Evolutionary conservation across 2,797 vertebrate species (phyloP), one percentile per base, ranked within the genome.

Genomic region (Acropternis orthonyx): DNA sequence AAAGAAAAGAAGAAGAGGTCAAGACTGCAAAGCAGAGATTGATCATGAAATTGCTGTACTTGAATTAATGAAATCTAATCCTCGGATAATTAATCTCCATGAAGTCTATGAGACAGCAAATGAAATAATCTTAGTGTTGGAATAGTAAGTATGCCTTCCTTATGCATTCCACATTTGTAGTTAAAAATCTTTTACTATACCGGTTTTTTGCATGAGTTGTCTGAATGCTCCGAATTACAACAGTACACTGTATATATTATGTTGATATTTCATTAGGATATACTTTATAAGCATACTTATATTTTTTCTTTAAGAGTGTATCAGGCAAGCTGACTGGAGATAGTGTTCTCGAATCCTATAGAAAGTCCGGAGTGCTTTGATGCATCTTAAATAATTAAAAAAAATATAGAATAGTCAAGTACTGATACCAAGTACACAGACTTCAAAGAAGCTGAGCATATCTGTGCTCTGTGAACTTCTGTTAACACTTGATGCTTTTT

Each of bases 31-130:
- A 85, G 98, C 98, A 5, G 99, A 99, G 36, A 98, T 99, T 83
- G 91, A 99, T 4, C 99, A 99, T 30, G 99, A 99, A 98, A 98
- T 99, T 96, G 99, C 99, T 2, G 98, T 99, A 20, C 98, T 99
- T 93, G 99, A 99, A 93, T 88, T 98, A 89, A 97, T 98, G 41
- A 98, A 98, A 21, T 98, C 98, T 93, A 99, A 98, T 96, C 95
- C 98, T 49, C 98, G 96, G 2, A 97, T 99, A 88, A 98, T 99
- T 93, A 98, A 99, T 97, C 98, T 99, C 81, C 98, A 99, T 32
- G 98, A 99, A 39, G 99, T 98, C 51, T 98, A 99, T 51, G 99
- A 99, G 98, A 99, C 98, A 1, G 97, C 98, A 78, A 98, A 98
- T 59, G 99, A 99, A 97, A 98, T 99, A 51, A 98, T 99, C 87